A percentile compares a stretch with the other conserved stretches of the same genome.
phyloP scores from a whole-genome alignment of 2,888 invertebrate species.

The Pammene aurita region DNA sequence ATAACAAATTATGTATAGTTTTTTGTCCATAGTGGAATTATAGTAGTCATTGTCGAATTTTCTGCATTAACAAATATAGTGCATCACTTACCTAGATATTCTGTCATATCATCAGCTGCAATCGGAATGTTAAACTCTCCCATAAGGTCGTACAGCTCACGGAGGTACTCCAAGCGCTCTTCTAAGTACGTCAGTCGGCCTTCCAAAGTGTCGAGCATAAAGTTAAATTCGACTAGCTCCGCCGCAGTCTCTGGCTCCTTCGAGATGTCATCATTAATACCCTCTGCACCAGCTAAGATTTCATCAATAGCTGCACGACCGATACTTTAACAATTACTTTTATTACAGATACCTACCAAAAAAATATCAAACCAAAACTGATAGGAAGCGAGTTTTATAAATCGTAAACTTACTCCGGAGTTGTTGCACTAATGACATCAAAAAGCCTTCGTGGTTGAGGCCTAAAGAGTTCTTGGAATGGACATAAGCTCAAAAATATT shows the following conservation, averaged over 20 bases:
- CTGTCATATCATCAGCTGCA: constrained; percentile 87
- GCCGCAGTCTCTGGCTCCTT: constrained; percentile 87
- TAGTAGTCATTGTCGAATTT: no score
- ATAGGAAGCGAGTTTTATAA: not conserved
- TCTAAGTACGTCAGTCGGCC: constrained; percentile 88
- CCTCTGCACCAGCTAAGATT: constrained; percentile 84
- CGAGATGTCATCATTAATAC: constrained; percentile 85
- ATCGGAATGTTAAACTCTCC: constrained; percentile 90
- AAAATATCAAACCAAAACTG: not conserved
- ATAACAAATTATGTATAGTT: no score
- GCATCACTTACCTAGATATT: constrained; percentile 74
- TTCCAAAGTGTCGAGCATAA: constrained; percentile 87
- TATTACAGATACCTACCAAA: no score
- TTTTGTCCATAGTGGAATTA: no score
- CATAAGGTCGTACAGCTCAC: constrained; percentile 92
- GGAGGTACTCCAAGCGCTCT: constrained; percentile 88
- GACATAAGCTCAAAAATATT: constrained; percentile 86
- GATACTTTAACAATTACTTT: constrained; percentile 73
- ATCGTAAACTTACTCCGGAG: constrained; percentile 85
- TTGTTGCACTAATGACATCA: constrained; percentile 83
- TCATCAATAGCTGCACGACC: constrained; percentile 85
- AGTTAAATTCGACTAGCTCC: constrained; percentile 88
- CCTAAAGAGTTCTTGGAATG: constrained; percentile 88
- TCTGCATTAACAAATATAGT: no score
- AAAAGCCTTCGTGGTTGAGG: constrained; percentile 89